Evolutionary conservation across 2,888 invertebrate species (phyloP), one percentile per base, ranked within the genome.

Genomic region (Serripes groenlandicus): DNA sequence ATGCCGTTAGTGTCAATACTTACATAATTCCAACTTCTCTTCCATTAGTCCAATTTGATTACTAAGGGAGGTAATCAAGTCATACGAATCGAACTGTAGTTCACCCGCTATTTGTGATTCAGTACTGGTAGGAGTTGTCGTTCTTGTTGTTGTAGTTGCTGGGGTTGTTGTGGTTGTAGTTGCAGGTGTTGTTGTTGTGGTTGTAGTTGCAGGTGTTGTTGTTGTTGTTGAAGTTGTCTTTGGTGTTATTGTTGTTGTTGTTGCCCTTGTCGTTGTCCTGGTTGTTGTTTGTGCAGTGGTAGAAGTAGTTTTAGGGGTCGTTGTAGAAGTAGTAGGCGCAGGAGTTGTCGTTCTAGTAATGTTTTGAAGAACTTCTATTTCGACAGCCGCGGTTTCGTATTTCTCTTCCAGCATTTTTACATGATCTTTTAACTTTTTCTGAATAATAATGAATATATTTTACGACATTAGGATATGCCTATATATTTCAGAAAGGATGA

Each of bases 41-140:
- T 91, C 91, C 78, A 90, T 78, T n/a, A 90, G 79, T 0, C 90
- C 88, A 7, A 90, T 90, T 83, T 91, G 91, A 69, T 89, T 83
- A 74, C 90, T 91, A 9, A 90, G 85, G 4, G 91, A 90, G 28
- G 84, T 81, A 34, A 90, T 74, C 37, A 87, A 64, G 64, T 87
- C 88, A 23, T 87, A 83, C 18, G 80, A 69, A n/a, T 76, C 70
- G 34, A 71, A 77, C 32, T 79, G 64, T n/a, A 82, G 35, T n/a
- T 56, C n/a, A 11, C 58, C 52, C 34, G 37, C 42, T 2, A 42
- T 66, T 23, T 34, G 66, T n/a, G 42, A 7, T 18, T 26, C 34
- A 1, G 35, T 28, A 30, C n/a, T 3, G 15, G 30, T n/a, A 1
- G 54, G 34, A 5, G 68, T 56, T 32, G 75, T 54, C 35, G 56